phyloP scores from a whole-genome alignment of 2,113 vertebrate genomes.

The Cyanistes caeruleus region DNA sequence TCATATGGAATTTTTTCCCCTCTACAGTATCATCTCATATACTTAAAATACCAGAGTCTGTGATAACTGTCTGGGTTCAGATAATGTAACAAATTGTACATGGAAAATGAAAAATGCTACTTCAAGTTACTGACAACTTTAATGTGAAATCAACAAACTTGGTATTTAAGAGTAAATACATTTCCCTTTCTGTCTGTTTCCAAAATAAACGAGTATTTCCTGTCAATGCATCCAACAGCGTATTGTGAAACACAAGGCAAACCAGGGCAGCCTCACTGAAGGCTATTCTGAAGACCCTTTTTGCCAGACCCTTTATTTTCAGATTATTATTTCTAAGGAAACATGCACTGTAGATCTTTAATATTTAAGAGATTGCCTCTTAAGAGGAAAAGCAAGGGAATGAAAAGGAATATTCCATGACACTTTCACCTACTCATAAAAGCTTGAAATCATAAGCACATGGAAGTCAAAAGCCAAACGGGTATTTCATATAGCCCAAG shows the following conservation, averaged over 20 bases:
- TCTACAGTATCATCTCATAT: background rate
- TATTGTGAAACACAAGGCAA: background rate
- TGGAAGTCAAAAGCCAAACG: background rate
- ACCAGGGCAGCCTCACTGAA: background rate
- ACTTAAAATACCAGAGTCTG: background rate
- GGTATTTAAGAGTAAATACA: background rate
- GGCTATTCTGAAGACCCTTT: background rate
- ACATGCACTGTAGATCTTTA: background rate
- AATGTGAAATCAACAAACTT: background rate
- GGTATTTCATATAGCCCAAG: background rate
- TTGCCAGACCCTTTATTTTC: background rate
- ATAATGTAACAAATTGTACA: background rate
- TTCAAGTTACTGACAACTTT: background rate
- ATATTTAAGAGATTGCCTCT: background rate
- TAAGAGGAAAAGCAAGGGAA: background rate
- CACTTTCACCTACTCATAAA: background rate
- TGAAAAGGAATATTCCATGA: background rate
- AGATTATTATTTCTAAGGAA: background rate
- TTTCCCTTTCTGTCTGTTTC: background rate
- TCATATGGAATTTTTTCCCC: background rate
- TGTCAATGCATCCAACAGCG: background rate
- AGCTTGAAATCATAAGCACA: background rate
- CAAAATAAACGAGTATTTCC: background rate
- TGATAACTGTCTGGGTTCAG: background rate
- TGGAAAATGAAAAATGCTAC: background rate